Evolutionary conservation across 1,140 invertebrate species (phyloP), one percentile per base, ranked within the genome.

Genomic region (Cydia fagiglandana): DNA sequence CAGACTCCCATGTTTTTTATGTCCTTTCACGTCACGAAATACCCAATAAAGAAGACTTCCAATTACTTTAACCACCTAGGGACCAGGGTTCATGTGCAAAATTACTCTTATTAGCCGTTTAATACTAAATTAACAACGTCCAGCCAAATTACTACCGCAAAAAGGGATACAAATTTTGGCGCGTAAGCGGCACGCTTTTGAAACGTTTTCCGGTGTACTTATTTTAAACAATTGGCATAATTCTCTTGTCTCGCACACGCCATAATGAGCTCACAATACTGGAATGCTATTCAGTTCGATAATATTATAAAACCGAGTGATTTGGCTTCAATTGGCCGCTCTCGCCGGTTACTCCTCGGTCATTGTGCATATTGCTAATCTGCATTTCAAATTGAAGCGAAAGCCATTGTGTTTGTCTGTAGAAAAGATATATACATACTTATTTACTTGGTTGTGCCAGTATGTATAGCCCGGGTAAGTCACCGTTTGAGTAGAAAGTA

Each of bases 1-100:
- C 90, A 91, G 89, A 90, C 90, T 91, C 86, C 84, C 85, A 90
- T 90, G 88, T 91, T 91, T 92, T 91, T 91, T 91, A 91, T 91
- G 87, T 91, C 88, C 83, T 89, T 87, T 88, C 82, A 84, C 84
- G 83, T 85, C 86, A 89, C 84, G 80, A 88, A 86, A 90, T 88
- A 85, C 85, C 83, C 83, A 87, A 90, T 85, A 91, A 89, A 88
- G 84, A 87, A 86, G 77, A 82, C 79, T 86, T 86, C 81, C 84
- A 88, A 91, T 89, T 87, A 87, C 84, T 83, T 84, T 84, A 86
- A 80, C 81, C 80, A 89, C 74, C 74, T 64, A 75, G 45, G 38
- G 77, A 75, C 64, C 75, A 20, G 47, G 34, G 64, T 70, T 78
- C 73, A 50, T 66, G 10, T 77, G 15, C n/a, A 41, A 34, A 66